Percentiles rank a stretch among this genome's conserved stretches.
Conservation (phyloP, 30 jellyfish, hydroid and myxozoan species). For the Aurelia sp. region DNA sequence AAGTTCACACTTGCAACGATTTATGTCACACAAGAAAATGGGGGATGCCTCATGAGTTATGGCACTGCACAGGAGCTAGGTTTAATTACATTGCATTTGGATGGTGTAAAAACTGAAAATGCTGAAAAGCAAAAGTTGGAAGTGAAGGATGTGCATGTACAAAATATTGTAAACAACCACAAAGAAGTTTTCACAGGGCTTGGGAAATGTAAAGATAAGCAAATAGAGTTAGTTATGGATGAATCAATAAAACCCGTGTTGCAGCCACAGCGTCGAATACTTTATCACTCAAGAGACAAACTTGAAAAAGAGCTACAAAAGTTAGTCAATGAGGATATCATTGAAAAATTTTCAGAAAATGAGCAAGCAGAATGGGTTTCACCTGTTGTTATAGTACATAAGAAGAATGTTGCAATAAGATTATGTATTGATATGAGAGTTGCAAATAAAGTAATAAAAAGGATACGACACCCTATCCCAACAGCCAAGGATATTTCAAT, state of each 20-base stretch:
- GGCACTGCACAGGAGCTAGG: constrained; percentile 22
- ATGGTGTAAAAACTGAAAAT: not conserved
- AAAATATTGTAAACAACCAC: not conserved
- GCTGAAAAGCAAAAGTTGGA: not conserved
- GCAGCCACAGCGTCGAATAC: not conserved
- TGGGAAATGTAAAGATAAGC: constrained; percentile 23
- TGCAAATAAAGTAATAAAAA: constrained; percentile 39
- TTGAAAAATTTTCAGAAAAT: constrained; percentile 31
- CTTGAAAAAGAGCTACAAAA: constrained; percentile 7
- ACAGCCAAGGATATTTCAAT: constrained; percentile 24
- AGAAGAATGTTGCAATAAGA: constrained; percentile 28
- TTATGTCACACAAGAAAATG: not conserved
- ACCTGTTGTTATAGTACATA: constrained; percentile 19
- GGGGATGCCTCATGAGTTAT: constrained; percentile 24
- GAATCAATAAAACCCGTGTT: not conserved
- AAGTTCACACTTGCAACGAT: not conserved
- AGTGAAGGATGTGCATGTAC: not conserved
- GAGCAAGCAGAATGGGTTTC: constrained; percentile 30
- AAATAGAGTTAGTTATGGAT: not conserved
- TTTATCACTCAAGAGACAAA: not conserved
- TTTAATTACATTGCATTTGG: not conserved
- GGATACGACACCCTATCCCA: constrained; percentile 41
- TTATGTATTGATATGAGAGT: constrained; percentile 49
- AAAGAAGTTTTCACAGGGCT: constrained; percentile 15
- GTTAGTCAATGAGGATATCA: constrained; percentile 8